Conservation (phyloP, 1,140 invertebrate genomes). For the Drosophila arizonae region DNA sequence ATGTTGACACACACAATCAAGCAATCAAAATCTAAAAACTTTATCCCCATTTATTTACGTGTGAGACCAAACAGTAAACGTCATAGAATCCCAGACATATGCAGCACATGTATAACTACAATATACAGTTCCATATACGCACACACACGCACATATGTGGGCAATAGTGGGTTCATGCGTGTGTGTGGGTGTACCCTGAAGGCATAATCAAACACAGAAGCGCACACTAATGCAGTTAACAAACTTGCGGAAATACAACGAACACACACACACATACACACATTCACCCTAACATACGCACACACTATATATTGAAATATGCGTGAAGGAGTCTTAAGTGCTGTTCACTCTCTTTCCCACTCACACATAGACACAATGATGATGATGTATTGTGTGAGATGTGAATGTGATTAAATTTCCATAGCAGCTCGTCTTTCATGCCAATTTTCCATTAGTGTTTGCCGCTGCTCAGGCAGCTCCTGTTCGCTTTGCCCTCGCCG, state of each 20-base stretch:
- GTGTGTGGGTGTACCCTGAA: conserved; percentile 47
- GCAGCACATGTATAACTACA: neutral
- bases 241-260: conserved; percentile 74
- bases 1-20: conserved; percentile 78
- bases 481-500: conserved; percentile 14
- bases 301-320: conserved; percentile 44
- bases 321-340: conserved; percentile 70
- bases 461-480: conserved; percentile 30
- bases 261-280: conserved; percentile 27
- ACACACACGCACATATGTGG: neutral
- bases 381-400: conserved; percentile 80
- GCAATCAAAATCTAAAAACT: conserved; percentile 80
- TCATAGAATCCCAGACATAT: conserved; percentile 37
- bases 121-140: conserved; percentile 16
- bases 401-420: conserved; percentile 81
- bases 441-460: conserved; percentile 79
- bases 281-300: conserved; percentile 14
- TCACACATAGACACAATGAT: conserved; percentile 56
- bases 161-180: neutral
- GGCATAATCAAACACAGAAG: conserved; percentile 79
- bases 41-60: conserved; percentile 64
- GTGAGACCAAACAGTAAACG: conserved; percentile 52
- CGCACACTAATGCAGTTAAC: conserved; percentile 80
- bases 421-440: conserved; percentile 80
- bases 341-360: conserved; percentile 38